These are phyloP conservation scores for Petrocephalus sullivani DNA, from an alignment of 2,797 vertebrate genomes.

Conservation along the genomic window DNA sequence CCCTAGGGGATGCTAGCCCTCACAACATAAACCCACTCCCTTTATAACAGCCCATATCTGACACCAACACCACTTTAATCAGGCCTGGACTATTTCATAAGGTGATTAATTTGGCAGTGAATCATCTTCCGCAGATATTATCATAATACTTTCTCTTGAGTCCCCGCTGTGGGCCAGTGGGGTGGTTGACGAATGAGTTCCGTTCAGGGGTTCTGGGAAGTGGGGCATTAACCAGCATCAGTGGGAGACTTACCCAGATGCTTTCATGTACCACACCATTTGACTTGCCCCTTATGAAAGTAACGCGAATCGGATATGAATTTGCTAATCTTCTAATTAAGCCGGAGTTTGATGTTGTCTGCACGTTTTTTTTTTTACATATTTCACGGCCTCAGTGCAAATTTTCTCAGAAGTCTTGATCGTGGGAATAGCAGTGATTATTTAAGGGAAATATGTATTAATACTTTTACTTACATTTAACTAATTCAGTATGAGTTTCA, in stretches of 20 bases:
- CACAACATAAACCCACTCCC: neutral
- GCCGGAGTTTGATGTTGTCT: slow-evolving; percentile 48
- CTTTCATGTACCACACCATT: neutral
- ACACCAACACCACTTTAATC: slow-evolving; percentile 48
- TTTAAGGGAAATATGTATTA: neutral
- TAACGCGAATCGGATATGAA: slow-evolving; percentile 51
- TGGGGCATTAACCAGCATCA: neutral
- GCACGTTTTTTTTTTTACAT: slow-evolving; percentile 35
- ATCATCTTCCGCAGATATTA: slow-evolving; percentile 52
- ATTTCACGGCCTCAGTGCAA: neutral
- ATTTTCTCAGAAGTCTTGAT: neutral
- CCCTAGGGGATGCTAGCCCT: neutral
- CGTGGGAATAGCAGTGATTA: neutral
- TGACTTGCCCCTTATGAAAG: slow-evolving; percentile 36
- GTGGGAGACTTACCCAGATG: neutral
- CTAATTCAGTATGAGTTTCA: slow-evolving; percentile 37
- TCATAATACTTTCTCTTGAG: slow-evolving; percentile 21
- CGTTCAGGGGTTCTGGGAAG: neutral
- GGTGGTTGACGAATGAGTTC: slow-evolving; percentile 25
- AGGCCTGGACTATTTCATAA: slow-evolving; percentile 36
- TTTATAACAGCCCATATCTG: slow-evolving; percentile 25
- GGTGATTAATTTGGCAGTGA: slow-evolving; percentile 56
- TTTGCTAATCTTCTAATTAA: slow-evolving; percentile 55
- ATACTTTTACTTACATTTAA: slow-evolving; percentile 29
- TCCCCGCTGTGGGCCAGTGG: slow-evolving; percentile 21